These are phyloP conservation scores for Hetaerina americana DNA, from an alignment of 1,140 invertebrate species.

Conservation along the genomic window DNA sequence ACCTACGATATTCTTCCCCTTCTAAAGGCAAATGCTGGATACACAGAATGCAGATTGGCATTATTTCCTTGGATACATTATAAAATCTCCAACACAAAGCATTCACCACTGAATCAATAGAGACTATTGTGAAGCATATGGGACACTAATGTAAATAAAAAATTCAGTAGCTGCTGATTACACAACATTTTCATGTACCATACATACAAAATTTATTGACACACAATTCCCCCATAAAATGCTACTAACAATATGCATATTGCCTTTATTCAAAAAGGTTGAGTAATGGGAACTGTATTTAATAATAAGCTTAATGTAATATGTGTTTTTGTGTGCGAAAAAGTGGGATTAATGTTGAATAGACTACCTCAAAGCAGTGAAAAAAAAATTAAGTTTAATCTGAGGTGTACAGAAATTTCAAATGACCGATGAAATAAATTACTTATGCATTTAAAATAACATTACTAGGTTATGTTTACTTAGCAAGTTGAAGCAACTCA, in stretches of 20 bases:
- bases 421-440: no score
- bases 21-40: background rate
- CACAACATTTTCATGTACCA: background rate
- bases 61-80: background rate
- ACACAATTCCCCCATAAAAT: background rate
- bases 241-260: background rate
- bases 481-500: no score
- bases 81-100: background rate
- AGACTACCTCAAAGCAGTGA: no score
- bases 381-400: no score
- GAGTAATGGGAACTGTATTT: no score
- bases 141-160: background rate
- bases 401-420: no score
- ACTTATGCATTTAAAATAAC: no score
- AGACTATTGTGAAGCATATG: background rate
- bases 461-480: no score
- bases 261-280: no score
- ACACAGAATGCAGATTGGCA: background rate
- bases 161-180: background rate
- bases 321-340: no score
- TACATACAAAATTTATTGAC: background rate
- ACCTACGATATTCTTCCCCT: background rate
- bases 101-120: background rate
- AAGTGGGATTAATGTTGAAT: no score
- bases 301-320: no score